Base-by-base conservation (phyloP, 2,113 vertebrate genomes). In the Prochilodus magdalenae region DNA sequence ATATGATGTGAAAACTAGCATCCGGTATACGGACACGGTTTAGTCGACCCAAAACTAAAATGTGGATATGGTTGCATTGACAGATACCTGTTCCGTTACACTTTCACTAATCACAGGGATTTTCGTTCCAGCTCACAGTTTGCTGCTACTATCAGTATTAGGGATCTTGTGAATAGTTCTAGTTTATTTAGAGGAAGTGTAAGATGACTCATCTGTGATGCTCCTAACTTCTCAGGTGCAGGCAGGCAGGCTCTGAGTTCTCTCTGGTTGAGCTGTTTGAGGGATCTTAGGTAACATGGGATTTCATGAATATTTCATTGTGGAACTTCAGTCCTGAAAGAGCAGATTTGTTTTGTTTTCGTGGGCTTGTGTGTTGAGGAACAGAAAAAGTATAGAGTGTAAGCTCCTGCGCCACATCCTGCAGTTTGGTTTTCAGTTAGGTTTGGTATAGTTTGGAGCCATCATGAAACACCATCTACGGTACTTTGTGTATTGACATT, bases 301-400 rank as follows among this genome's bases (percentile, higher is more conserved):
- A 59, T 59, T 75, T 76, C 73, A 82, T 82, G 11, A 75, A 82
- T 76, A 69, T 75, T 82, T 75, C 16, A 81, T 7, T 16, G 4
- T 30, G 73, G 80, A 69, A 60, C 80, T 44, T 70, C 66, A 24
- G 33, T 70, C 22, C 66, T 70, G 66, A 44, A 70, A 24, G 20
- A 69, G 33, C 22, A n/a, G 57, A 55, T 74, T 75, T 27, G 59
- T 18, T 63, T 15, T 30, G 29, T 7, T 80, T 66, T 74, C 53
- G 14, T 73, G 40, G 47, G 29, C 14, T 27, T 20, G 12, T 4
- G 14, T n/a, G 13, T 55, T 20, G 0, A 73, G 15, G 40, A 44
- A 11, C 3, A 10, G n/a, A 6, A 74, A 44, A 12, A 0, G 29
- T 14, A 11, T 70, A 24, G 13, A 49, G 12, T 44, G 18, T 18